Percentiles rank a stretch among this genome's conserved stretches.
These are phyloP conservation scores for Altica lythri DNA, from an alignment of 2,888 invertebrate species.

Conservation along the genomic window DNA sequence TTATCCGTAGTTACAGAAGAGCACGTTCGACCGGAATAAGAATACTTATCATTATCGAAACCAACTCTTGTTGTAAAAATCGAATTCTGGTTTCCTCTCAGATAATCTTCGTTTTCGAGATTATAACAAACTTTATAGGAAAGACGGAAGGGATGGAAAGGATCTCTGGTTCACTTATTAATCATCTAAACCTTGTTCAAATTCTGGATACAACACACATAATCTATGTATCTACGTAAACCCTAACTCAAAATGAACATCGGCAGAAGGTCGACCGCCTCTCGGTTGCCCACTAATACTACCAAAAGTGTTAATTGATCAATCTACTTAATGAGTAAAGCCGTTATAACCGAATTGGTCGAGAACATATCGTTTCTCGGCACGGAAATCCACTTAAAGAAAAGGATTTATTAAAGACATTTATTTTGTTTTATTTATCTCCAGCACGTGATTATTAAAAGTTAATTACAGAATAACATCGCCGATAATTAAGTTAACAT, in stretches of 20 bases:
- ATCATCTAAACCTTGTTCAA: conserved; percentile 13
- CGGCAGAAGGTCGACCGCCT: conserved; percentile 4
- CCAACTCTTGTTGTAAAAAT: too few relatives aligned
- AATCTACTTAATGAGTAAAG: conserved; percentile 15
- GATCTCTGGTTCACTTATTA: conserved; percentile 11
- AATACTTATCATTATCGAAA: too few relatives aligned
- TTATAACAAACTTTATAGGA: not conserved
- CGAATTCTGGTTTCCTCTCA: conserved; percentile 4
- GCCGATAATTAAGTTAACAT: too few relatives aligned
- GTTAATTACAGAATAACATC: too few relatives aligned
- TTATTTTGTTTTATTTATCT: too few relatives aligned
- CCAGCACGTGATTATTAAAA: too few relatives aligned
- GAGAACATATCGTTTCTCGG: not conserved
- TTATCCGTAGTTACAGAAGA: too few relatives aligned
- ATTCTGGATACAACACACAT: conserved; percentile 17
- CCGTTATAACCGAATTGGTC: conserved; percentile 4
- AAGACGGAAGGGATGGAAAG: conserved; percentile 4
- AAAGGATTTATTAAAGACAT: too few relatives aligned
- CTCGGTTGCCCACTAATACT: conserved; percentile 11
- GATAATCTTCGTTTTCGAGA: conserved; percentile 11
- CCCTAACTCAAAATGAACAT: conserved; percentile 10
- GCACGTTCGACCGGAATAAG: too few relatives aligned
- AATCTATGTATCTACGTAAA: conserved; percentile 17
- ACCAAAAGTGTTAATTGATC: conserved; percentile 18
- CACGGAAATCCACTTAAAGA: too few relatives aligned